Conservation (phyloP, 2,113 vertebrate genomes). For the Gnathonemus echidnorhynchus region DNA sequence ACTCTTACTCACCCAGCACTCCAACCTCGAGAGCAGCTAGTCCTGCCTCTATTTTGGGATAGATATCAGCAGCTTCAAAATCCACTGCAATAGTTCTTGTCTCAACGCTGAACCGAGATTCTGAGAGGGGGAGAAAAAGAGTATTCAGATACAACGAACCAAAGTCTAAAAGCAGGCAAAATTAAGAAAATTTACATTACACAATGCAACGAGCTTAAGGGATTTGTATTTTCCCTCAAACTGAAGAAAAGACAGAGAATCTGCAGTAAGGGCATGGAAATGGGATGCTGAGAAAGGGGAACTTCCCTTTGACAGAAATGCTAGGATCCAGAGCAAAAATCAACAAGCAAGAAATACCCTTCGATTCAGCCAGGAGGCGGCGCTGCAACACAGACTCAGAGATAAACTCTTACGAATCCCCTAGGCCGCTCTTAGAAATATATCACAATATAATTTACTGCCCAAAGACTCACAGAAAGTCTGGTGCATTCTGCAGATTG, state of each 20-base stretch:
- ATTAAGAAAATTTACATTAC: background rate
- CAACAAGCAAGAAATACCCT: background rate
- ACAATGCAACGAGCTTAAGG: background rate
- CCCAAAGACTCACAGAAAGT: constrained; percentile 48
- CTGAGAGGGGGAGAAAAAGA: constrained; percentile 47
- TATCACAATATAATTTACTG: constrained; percentile 58
- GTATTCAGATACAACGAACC: background rate
- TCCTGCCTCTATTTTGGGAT: constrained; percentile 67
- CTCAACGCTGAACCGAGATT: constrained; percentile 77
- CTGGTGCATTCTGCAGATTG: constrained; percentile 28
- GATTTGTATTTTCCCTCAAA: background rate
- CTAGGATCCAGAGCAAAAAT: background rate
- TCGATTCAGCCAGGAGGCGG: constrained; percentile 41
- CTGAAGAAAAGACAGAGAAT: background rate
- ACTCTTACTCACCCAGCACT: constrained; percentile 72
- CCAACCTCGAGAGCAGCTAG: constrained; percentile 81
- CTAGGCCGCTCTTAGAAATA: constrained; percentile 25
- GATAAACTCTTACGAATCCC: constrained; percentile 9
- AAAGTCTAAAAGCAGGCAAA: background rate
- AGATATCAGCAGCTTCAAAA: constrained; percentile 75
- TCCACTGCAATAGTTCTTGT: constrained; percentile 82
- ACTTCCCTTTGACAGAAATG: background rate
- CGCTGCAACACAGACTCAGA: constrained; percentile 30
- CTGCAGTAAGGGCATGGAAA: background rate
- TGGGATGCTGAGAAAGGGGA: background rate